Evolutionary conservation across 2,113 vertebrate genomes (phyloP), one percentile per base, ranked within the genome.

Genomic region (Oncorhynchus keta): DNA sequence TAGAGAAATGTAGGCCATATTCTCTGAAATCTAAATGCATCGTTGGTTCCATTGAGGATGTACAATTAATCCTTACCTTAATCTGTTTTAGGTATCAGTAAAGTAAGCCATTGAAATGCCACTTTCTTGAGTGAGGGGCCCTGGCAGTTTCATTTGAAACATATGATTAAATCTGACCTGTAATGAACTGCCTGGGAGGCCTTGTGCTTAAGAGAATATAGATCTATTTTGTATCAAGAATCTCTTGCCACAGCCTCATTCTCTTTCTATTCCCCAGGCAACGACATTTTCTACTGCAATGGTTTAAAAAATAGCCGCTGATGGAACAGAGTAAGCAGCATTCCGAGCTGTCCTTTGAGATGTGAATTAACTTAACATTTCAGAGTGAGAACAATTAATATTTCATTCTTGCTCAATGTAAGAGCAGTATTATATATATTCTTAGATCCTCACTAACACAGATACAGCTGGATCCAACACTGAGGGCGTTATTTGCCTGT

Each of bases 311-410:
- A 79, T 79, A 68, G 73, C 9, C 49, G 13, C 67, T 76, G 72
- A 81, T 65, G 78, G 28, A 71, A 83, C 76, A 77, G 32, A 72
- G 81, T 77, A 75, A 66, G 39, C 59, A 55, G 78, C 68, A 79
- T 80, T 84, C 68, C 79, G 79, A 68, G 68, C 72, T 69, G 57
- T 68, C 73, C 78, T 68, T 73, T 69, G 66, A 66, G 78, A 85
- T 75, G 81, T 79, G 77, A 86, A 86, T 79, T 49, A 80, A 78
- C 83, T 81, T 79, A 81, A 83, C 81, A 76, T 83, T 81, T 79
- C 68, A 68, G 32, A 26, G 57, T 72, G 79, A 79, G 75, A 74
- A 32, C 12, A 49, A 79, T 66, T 45, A 1, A 1, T 62, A 22
- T 62, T 69, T 57, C 14, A 26, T 5, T 5, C 3, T 66, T 26